phyloP scores from a whole-genome alignment of 1,140 invertebrate species.

The Zaprionus camerounensis region DNA sequence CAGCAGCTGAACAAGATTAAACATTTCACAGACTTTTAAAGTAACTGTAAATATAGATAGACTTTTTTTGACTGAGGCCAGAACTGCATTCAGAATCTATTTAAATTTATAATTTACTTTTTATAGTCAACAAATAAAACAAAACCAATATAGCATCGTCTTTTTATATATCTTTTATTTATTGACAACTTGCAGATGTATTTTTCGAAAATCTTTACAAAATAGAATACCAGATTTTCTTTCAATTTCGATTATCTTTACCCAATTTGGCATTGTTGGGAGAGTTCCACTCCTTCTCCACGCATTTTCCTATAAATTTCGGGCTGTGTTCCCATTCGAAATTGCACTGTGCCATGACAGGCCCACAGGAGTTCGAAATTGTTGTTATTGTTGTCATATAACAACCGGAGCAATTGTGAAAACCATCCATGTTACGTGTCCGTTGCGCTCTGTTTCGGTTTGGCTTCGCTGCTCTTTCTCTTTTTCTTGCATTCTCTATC shows the following conservation, averaged over 20 bases:
- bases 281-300: background rate
- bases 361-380: conserved; percentile 59
- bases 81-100: background rate
- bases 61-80: background rate
- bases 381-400: conserved; percentile 52
- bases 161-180: conserved; percentile 1
- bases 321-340: conserved; percentile 42
- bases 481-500: background rate
- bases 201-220: background rate
- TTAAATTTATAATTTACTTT: background rate
- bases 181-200: background rate
- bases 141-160: background rate
- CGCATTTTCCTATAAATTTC: conserved; percentile 34
- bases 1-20: background rate
- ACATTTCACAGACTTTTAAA: background rate
- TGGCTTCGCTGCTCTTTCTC: background rate
- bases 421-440: conserved; percentile 59
- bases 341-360: conserved; percentile 76
- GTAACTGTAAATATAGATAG: background rate
- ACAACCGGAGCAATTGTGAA: conserved; percentile 44
- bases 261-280: background rate
- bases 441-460: conserved; percentile 65
- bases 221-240: conserved; percentile 1
- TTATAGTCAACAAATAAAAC: background rate
- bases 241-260: conserved; percentile 11